Conservation (phyloP, 2,888 invertebrate genomes). For the Acleris sparsana region DNA sequence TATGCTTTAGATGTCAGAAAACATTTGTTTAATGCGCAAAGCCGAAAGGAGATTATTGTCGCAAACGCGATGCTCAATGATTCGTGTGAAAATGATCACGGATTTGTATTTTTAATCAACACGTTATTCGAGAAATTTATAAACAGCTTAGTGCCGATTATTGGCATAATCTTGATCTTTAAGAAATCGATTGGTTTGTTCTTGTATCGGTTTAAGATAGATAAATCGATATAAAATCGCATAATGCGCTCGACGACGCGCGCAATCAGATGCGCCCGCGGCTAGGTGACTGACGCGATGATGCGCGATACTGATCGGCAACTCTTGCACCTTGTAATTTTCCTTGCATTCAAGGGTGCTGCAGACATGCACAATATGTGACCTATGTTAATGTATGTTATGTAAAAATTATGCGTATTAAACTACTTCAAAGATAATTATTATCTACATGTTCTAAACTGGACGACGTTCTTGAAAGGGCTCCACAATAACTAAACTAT, state of each 20-base stretch:
- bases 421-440: too few species aligned
- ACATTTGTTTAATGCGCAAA: conserved; percentile 72
- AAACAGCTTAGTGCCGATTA: conserved; percentile 5
- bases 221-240: conserved; percentile 61
- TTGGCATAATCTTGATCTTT: neutral
- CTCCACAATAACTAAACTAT: too few species aligned
- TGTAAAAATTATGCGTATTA: too few species aligned
- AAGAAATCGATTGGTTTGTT: conserved; percentile 28
- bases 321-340: conserved; percentile 65
- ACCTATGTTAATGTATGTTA: neutral
- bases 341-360: conserved; percentile 42
- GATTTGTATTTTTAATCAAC: conserved; percentile 40
- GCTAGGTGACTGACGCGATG: conserved; percentile 71
- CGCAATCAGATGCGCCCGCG: conserved; percentile 67
- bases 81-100: conserved; percentile 52
- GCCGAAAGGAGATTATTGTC: conserved; percentile 60
- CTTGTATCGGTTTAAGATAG: conserved; percentile 23
- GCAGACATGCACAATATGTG: conserved; percentile 13
- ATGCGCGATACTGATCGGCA: conserved; percentile 66
- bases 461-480: too few species aligned
- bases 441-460: too few species aligned
- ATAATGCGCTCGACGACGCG: conserved; percentile 67
- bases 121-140: neutral
- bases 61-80: conserved; percentile 53
- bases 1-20: conserved; percentile 65